Evolutionary conservation across 2,888 invertebrate genomes (phyloP).

Genomic region (Nomada lathburiana): DNA sequence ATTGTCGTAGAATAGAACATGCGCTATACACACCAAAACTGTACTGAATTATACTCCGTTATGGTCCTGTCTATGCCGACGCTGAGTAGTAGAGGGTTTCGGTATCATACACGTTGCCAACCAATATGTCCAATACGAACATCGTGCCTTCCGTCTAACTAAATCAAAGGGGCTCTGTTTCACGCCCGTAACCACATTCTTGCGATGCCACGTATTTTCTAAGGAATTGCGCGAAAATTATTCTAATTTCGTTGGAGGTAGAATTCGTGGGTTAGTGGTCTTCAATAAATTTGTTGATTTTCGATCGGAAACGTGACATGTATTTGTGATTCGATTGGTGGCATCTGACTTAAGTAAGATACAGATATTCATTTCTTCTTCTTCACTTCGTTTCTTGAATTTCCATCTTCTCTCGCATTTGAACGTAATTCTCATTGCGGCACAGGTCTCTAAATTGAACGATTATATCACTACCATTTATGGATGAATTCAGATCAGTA

Average conservation of each 20-base stretch:
- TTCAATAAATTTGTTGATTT: background rate
- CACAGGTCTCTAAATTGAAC: slow-evolving; percentile 12
- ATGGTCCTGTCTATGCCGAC: slow-evolving; percentile 77
- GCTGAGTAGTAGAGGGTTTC: slow-evolving; percentile 65
- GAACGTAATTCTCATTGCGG: slow-evolving; percentile 16
- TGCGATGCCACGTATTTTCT: background rate
- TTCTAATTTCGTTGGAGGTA: background rate
- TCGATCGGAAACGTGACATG: too few species aligned
- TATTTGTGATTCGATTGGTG: too few species aligned
- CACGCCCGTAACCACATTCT: slow-evolving; percentile 23
- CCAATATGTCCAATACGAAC: slow-evolving; percentile 78
- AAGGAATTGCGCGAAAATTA: background rate
- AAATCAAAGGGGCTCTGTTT: slow-evolving; percentile 68
- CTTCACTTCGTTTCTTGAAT: background rate
- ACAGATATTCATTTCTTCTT: background rate
- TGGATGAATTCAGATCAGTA: slow-evolving; percentile 52
- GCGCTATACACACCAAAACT: slow-evolving; percentile 79
- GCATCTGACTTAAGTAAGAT: too few species aligned
- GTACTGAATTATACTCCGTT: slow-evolving; percentile 81
- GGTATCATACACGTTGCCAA: slow-evolving; percentile 65
- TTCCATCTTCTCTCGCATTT: background rate
- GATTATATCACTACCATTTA: slow-evolving; percentile 56
- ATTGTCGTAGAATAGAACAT: slow-evolving; percentile 77
- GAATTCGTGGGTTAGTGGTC: too few species aligned
- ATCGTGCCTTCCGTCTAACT: slow-evolving; percentile 65